Evolutionary conservation across 2,797 vertebrate genomes (phyloP), one percentile per base, ranked within the genome.

Genomic region (Chrosomus eos): DNA sequence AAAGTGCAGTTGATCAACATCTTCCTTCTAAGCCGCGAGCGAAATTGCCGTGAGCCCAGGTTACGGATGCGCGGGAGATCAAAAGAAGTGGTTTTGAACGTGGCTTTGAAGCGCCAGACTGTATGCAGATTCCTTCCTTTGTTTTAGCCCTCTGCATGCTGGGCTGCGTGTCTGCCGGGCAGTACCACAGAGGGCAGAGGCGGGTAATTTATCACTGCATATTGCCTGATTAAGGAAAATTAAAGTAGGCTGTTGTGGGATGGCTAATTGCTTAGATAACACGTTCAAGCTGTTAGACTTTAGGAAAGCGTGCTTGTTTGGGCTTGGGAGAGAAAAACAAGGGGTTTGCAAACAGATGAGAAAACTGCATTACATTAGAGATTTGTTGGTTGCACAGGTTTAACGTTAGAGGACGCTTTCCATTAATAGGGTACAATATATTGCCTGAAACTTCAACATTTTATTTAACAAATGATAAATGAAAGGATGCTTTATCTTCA

Each of bases 221-320:
- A 93, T 90, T 90, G 86, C 89, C 91, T 92, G 93, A 94, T 95
- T 93, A 94, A 92, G 87, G 91, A 88, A 92, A 95, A 95, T 95
- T 90, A 94, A 94, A 94, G 92, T 90, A 83, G 92, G 87, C 91
- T 78, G 92, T 89, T 94, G 85, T 91, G 92, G 90, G 91, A 88
- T 92, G 19, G 28, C 91, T 93, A 95, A 95, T 95, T 94, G 91
- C 93, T 92, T 91, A 92, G 93, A 94, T 94, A 94, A 93, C 90
- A 92, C 93, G 92, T 94, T 94, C 91, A 94, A 94, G 92, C 92
- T 91, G 89, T 91, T 93, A 89, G 88, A 89, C 68, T 89, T 88
- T 85, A 78, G 90, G 87, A 86, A 89, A 90, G 89, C 92, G 91
- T 92, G 88, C 87, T 89, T 88, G 90, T 92, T 83, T 88, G 91